Evolutionary conservation across 2,888 invertebrate genomes (phyloP), one percentile per base, ranked within the genome.

Genomic region (Choreutis nemorana): DNA sequence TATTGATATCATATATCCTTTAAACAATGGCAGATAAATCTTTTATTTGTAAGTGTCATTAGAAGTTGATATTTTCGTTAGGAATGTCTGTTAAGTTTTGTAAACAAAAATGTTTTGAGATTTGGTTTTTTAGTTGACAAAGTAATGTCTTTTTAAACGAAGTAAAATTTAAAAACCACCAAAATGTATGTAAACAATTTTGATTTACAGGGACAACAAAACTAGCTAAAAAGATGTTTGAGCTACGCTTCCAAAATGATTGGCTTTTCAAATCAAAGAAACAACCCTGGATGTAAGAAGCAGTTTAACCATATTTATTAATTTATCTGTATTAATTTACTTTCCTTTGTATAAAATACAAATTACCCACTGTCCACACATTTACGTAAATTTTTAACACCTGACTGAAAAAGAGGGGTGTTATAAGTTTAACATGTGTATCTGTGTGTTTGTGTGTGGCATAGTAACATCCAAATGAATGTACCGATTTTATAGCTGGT

Each of bases 261-360:
- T 60, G 58, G 59, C 48, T 79, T 14, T 80, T 80, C 44, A 77
- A 64, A 42, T 66, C 60, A 36, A 72, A 60, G 41, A 77, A 73
- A 36, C 77, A 72, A 36, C 70, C 79, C 5, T 80, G 80, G 80
- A 49, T 52, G 80, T 79, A 42, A 64, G 66, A 42, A 32, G 11
- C 3, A 2, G 20, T 6, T 15, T 15, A 22, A 9, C 4, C 20
- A 12, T 11, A 23, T 5, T 11, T 8, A 6, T 11, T 8, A 4
- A 13, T 8, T 23, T 7, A n/a, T 11, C 4, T 11, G 11, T 12
- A 12, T 10, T 12, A n/a, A 23, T 10, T 23, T 11, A 23, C 13
- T 23, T 6, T 18, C 8, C 18, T n/a, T n/a, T n/a, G n/a, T n/a
- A n/a, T n/a, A n/a, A n/a, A n/a, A n/a, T n/a, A n/a, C n/a, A n/a